Evolutionary conservation across 2,888 invertebrate species (phyloP).

Genomic region (Archaeoteleia sp.): DNA sequence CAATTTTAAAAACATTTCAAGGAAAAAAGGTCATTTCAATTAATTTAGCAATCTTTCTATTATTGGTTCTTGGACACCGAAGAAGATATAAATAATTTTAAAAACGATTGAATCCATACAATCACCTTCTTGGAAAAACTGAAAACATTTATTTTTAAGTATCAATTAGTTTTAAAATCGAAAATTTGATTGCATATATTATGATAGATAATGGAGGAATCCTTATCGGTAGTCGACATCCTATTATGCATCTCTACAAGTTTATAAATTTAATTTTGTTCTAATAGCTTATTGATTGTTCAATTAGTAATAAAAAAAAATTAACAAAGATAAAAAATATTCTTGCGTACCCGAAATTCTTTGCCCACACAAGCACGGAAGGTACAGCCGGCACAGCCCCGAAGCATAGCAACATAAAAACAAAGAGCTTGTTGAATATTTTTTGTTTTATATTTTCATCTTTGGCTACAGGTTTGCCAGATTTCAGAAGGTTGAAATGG

Average conservation of each 20-base stretch:
- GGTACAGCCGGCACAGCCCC: conserved; percentile 83
- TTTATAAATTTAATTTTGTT: too few relatives aligned
- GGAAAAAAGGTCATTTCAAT: background rate
- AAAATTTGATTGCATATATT: conserved; percentile 12
- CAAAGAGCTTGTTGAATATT: conserved; percentile 84
- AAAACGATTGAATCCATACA: too few relatives aligned
- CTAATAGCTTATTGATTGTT: too few relatives aligned
- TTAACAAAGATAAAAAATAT: conserved; percentile 10
- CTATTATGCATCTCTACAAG: too few relatives aligned
- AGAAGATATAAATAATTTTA: too few relatives aligned
- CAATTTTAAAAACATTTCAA: conserved; percentile 7
- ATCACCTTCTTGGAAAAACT: too few relatives aligned
- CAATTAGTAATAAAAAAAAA: conserved; percentile 8
- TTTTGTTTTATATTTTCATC: conserved; percentile 57
- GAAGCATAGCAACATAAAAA: conserved; percentile 82
- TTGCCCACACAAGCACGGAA: conserved; percentile 86
- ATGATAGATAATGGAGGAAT: too few relatives aligned
- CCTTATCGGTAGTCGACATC: too few relatives aligned
- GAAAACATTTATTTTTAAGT: too few relatives aligned
- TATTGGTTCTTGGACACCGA: too few relatives aligned
- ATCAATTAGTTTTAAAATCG: conserved; percentile 11
- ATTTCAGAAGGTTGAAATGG: conserved; percentile 74
- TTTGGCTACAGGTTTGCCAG: conserved; percentile 52
- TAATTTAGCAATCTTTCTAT: too few relatives aligned
- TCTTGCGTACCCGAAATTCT: conserved; percentile 85